Evolutionary conservation across 2,797 vertebrate genomes (phyloP), one percentile per base, ranked within the genome.

Genomic region (Chromobotia macracanthus): DNA sequence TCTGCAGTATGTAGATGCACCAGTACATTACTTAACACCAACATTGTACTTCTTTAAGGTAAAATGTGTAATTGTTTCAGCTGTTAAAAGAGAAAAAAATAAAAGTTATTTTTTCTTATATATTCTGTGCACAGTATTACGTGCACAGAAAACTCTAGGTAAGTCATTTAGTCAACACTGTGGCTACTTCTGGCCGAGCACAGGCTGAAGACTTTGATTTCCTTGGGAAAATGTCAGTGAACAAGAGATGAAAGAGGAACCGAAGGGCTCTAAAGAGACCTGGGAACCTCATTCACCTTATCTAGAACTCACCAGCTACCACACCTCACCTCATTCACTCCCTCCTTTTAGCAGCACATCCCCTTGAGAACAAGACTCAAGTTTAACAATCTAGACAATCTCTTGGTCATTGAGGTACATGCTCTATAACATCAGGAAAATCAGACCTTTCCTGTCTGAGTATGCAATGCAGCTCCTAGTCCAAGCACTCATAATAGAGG

Each of bases 221-320:
- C 88, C 91, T 90, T 92, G 92, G 91, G 92, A 93, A 94, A 88
- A 89, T 85, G 91, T 89, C 87, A 82, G 84, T 84, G 79, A 64
- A 75, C 78, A 25, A 56, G 87, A 88, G 90, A 94, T 93, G 90
- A 93, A 93, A 92, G 92, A 84, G 83, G 77, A 72, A 70, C 80
- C 44, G 9, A 61, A 31, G 58, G 60, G 69, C 28, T 19, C 16
- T 13, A 53, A 51, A 44, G 35, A 81, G 84, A 91, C 89, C 89
- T 92, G 91, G 91, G 90, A 91, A 88, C 51, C 86, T 92, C 89
- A 89, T 87, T 84, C 85, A 82, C 80, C 81, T 91, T 92, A 92
- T 93, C 90, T 76, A 65, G 35, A 56, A 79, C 72, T 71, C 18
- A 28, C 1, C 16, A 23, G 28, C 79, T 25, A 56, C 44, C 64